These are phyloP conservation scores for Montipora foliosa DNA, from an alignment of 64 coral and sea anemone genomes.

Conservation along the genomic window DNA sequence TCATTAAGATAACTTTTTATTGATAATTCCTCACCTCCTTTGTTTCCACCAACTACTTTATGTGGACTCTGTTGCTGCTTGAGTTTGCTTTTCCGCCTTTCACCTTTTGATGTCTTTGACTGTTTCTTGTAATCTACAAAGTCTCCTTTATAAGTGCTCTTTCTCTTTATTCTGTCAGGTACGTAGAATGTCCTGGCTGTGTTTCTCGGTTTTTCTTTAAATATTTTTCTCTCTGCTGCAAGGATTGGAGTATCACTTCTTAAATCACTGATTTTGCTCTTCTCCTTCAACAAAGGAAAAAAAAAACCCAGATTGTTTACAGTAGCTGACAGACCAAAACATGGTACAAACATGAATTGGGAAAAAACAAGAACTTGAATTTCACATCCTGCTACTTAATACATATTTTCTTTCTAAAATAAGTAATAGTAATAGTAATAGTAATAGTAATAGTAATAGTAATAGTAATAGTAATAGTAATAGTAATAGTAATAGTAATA, in stretches of 20 bases:
- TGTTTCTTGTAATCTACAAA: conserved; percentile 71
- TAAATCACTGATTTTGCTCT: background rate
- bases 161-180: conserved; percentile 91
- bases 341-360: too few relatives aligned
- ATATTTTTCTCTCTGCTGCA: conserved; percentile 81
- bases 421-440: too few relatives aligned
- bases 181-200: conserved; percentile 61
- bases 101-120: background rate
- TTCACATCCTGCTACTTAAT: too few relatives aligned
- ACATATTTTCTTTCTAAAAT: too few relatives aligned
- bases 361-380: too few relatives aligned
- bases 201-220: conserved; percentile 25
- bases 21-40: conserved; percentile 1
- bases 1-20: too few relatives aligned
- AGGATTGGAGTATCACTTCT: conserved; percentile 80
- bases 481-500: too few relatives aligned
- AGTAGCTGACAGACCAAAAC: too few relatives aligned
- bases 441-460: too few relatives aligned
- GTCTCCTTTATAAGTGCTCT: conserved; percentile 86
- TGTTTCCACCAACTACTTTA: conserved; percentile 55
- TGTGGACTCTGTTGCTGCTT: conserved; percentile 28
- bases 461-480: too few relatives aligned
- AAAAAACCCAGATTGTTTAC: too few relatives aligned
- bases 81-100: conserved; percentile 65
- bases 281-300: background rate